A percentile compares a stretch with the other conserved stretches of the same genome.
These are phyloP conservation scores for Mya arenaria DNA, from an alignment of 1,140 invertebrate species.

Conservation along the genomic window DNA sequence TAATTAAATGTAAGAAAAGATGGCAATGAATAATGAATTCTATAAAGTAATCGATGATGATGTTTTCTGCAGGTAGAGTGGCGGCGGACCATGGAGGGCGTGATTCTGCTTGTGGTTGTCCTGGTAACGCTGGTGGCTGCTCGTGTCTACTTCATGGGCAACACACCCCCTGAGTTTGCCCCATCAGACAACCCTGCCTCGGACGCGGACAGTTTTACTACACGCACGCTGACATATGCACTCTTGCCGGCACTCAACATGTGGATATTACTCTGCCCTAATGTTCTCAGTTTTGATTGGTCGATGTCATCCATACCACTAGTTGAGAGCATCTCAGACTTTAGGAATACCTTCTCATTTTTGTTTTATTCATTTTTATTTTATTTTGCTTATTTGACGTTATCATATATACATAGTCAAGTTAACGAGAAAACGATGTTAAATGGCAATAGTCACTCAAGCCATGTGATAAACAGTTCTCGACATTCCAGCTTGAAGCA, in stretches of 20 bases:
- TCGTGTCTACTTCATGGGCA: constrained; percentile 96
- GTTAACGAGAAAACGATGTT: constrained; percentile 16
- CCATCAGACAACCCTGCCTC: constrained; percentile 85
- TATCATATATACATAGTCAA: constrained; percentile 22
- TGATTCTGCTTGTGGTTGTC: constrained; percentile 88
- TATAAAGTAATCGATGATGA: no score
- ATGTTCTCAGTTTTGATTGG: constrained; percentile 97
- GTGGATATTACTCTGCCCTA: constrained; percentile 94
- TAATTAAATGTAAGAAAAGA: no score
- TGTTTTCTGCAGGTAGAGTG: constrained; percentile 82
- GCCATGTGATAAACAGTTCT: constrained; percentile 2
- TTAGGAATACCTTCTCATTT: constrained; percentile 91
- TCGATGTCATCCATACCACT: constrained; percentile 98
- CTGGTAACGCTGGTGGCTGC: constrained; percentile 86
- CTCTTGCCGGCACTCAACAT: constrained; percentile 95
- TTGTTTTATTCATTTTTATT: constrained; percentile 84
- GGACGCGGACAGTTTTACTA: constrained; percentile 88
- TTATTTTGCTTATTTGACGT: constrained; percentile 24
- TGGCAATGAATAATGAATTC: no score
- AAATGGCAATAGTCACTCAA: constrained; percentile 66
- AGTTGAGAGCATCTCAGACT: constrained; percentile 90
- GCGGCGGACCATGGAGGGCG: constrained; percentile 86
- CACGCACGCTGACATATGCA: constrained; percentile 92
- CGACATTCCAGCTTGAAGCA: constrained; percentile 40
- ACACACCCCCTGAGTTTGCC: constrained; percentile 96